These are phyloP conservation scores for Hippocampus barbouri DNA, from an alignment of 2,113 vertebrate species.

Conservation along the genomic window DNA sequence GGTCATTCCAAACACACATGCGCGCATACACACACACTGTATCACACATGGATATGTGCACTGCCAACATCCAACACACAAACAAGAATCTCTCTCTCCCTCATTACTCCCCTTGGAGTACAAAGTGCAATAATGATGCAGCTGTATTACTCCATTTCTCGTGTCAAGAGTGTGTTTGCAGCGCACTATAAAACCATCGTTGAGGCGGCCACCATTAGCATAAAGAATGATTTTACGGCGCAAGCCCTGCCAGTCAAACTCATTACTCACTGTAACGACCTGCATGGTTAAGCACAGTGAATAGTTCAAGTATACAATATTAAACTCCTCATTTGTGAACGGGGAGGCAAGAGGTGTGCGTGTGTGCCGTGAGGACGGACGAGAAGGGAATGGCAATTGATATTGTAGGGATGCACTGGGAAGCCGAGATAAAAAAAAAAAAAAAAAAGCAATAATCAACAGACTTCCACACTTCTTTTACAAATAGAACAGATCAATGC, in stretches of 20 bases:
- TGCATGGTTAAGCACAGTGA: slow-evolving; percentile 49
- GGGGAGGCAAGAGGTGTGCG: slow-evolving; percentile 1
- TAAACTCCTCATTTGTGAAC: slow-evolving; percentile 50
- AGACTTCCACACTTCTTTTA: slow-evolving; percentile 6
- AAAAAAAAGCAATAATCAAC: slow-evolving; percentile 16
- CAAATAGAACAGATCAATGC: not conserved
- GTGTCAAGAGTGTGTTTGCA: slow-evolving; percentile 35
- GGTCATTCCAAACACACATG: not conserved
- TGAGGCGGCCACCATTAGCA: slow-evolving; percentile 38
- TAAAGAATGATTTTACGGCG: slow-evolving; percentile 49
- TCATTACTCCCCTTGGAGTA: slow-evolving; percentile 32
- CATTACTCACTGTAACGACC: slow-evolving; percentile 42
- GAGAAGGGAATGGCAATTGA: not conserved
- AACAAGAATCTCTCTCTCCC: not conserved
- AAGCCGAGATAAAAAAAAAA: not conserved
- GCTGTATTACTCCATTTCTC: slow-evolving; percentile 35
- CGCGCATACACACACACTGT: not conserved
- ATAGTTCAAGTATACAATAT: slow-evolving; percentile 38
- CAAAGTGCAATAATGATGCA: slow-evolving; percentile 50
- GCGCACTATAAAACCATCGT: slow-evolving; percentile 18
- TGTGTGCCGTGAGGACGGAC: not conserved
- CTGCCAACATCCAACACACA: slow-evolving; percentile 1
- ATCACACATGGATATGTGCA: not conserved
- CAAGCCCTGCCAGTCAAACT: slow-evolving; percentile 23
- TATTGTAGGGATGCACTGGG: not conserved